phyloP scores from a whole-genome alignment of 2,888 invertebrate species.

The Diarsia brunnea region DNA sequence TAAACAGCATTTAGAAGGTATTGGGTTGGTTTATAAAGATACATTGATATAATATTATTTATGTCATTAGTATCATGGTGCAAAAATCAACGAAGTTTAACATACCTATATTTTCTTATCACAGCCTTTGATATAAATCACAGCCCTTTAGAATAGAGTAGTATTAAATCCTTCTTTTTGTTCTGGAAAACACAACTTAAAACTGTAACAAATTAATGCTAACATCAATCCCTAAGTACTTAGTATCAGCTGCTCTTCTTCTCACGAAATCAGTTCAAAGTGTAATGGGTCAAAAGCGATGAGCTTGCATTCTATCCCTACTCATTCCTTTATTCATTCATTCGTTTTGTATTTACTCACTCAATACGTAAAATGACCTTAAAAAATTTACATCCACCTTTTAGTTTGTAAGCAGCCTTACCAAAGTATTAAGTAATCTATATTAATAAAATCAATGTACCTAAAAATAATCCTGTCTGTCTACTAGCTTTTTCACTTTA shows the following conservation, averaged over 20 bases:
- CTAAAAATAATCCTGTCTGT: neutral
- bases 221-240: too few species aligned
- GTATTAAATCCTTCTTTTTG: neutral
- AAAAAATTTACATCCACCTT: neutral
- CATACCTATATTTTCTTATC: neutral
- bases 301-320: conserved; percentile 31
- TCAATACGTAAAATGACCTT: neutral
- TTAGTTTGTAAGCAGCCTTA: conserved; percentile 19
- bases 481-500: neutral
- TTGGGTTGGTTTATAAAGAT: neutral
- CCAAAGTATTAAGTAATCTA: neutral
- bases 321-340: conserved; percentile 13
- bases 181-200: neutral
- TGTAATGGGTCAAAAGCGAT: conserved; percentile 36
- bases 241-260: conserved; percentile 43
- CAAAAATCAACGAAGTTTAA: neutral
- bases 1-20: conserved; percentile 2
- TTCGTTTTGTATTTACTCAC: conserved; percentile 7
- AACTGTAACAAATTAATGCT: conserved; percentile 3
- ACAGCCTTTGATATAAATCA: too few species aligned
- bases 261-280: conserved; percentile 39
- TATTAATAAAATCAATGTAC: neutral
- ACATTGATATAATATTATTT: neutral
- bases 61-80: neutral
- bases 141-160: neutral